These are phyloP conservation scores for Chloroceryle aenea DNA, from an alignment of 2,113 vertebrate genomes.

Conservation along the genomic window DNA sequence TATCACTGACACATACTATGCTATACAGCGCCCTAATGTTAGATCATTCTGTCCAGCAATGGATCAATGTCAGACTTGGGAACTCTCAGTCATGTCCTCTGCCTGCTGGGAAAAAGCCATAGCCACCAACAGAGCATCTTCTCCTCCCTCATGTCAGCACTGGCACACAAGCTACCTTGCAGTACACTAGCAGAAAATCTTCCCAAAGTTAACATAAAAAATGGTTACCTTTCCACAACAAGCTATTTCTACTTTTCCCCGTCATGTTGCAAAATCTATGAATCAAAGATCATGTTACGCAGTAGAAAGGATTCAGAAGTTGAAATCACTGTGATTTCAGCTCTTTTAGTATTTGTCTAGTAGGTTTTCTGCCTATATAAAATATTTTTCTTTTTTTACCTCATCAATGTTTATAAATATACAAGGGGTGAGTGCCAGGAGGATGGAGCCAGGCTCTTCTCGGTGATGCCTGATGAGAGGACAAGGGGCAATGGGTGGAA, in stretches of 20 bases:
- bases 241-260: not conserved
- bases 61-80: not conserved
- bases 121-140: not conserved
- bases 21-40: not conserved
- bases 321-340: not conserved
- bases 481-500: too few species aligned
- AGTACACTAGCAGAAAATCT: not conserved
- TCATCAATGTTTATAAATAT: too few species aligned
- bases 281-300: not conserved
- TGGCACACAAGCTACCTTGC: not conserved
- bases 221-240: not conserved
- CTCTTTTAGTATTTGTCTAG: too few species aligned
- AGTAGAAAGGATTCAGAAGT: not conserved
- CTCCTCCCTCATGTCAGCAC: not conserved
- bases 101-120: not conserved
- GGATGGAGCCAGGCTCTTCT: too few species aligned
- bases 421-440: too few species aligned
- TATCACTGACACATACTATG: not conserved
- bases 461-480: too few species aligned
- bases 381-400: too few species aligned
- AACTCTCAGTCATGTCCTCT: not conserved
- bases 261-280: not conserved
- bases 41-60: not conserved
- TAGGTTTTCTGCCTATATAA: too few species aligned
- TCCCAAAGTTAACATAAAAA: not conserved